A percentile compares a stretch with the other conserved stretches of the same genome.
Conservation (phyloP, 2,797 vertebrate species). For the Sphaeramia orbicularis region DNA sequence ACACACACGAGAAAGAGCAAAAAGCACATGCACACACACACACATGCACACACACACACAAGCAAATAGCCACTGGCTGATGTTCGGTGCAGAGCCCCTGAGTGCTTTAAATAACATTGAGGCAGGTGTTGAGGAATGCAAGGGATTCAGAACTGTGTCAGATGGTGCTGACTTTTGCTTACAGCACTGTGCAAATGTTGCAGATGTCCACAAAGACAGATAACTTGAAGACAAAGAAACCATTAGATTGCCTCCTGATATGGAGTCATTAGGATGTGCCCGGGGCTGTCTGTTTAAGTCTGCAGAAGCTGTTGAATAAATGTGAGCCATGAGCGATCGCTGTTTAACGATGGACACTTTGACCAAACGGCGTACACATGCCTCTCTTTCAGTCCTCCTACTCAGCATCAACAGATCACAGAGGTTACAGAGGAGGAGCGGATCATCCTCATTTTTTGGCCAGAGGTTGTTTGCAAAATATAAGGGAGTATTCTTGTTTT, state of each 20-base stretch:
- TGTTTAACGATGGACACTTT: conserved; percentile 67
- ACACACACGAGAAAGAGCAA: conserved; percentile 9
- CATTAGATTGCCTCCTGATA: conserved; percentile 74
- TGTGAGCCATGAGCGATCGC: conserved; percentile 58
- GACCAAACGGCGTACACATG: conserved; percentile 58
- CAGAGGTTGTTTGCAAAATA: conserved; percentile 72
- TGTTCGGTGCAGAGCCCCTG: conserved; percentile 74
- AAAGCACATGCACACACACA: conserved; percentile 24
- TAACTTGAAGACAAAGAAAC: conserved; percentile 76
- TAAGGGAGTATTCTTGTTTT: conserved; percentile 70
- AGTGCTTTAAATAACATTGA: conserved; percentile 81
- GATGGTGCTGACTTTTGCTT: conserved; percentile 80
- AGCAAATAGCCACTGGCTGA: conserved; percentile 75
- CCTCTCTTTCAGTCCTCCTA: conserved; percentile 68
- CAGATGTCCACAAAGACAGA: conserved; percentile 77
- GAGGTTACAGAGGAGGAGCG: conserved; percentile 66
- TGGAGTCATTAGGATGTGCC: conserved; percentile 66
- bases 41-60: conserved; percentile 30
- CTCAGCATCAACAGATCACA: conserved; percentile 70
- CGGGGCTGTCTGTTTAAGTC: conserved; percentile 61
- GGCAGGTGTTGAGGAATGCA: conserved; percentile 80
- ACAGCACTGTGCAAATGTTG: conserved; percentile 76
- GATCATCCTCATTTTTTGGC: conserved; percentile 57
- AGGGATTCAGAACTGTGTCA: conserved; percentile 76
- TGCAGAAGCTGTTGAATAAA: conserved; percentile 61